These are phyloP conservation scores for Dynastes grantii DNA, from an alignment of 2,888 invertebrate genomes.

Conservation along the genomic window DNA sequence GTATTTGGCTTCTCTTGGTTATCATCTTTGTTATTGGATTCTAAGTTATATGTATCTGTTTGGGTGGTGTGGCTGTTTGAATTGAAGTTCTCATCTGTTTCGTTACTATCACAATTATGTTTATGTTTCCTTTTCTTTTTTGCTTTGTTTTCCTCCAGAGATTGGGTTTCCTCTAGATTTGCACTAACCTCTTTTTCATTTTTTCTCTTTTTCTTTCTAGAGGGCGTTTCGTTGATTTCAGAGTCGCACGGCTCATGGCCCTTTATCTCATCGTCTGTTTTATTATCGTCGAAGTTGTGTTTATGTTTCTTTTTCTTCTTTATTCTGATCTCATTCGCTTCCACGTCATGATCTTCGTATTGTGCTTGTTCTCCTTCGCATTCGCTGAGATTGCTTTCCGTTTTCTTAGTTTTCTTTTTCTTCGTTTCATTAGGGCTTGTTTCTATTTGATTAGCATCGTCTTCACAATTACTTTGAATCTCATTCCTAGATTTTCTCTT, in stretches of 20 bases:
- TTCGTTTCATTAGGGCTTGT: neutral
- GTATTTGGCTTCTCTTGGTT: too few relatives aligned
- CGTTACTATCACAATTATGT: slow-evolving; percentile 35
- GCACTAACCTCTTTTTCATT: neutral
- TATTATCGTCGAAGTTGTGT: slow-evolving; percentile 26
- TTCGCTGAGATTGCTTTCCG: slow-evolving; percentile 9
- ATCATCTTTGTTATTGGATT: too few relatives aligned
- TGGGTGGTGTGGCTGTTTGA: neutral
- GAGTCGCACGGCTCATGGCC: neutral
- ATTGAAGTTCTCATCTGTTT: neutral
- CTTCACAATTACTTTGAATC: too few relatives aligned
- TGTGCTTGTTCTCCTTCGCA: slow-evolving; percentile 7
- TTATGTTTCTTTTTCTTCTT: slow-evolving; percentile 45
- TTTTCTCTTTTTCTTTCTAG: neutral
- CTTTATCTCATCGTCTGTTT: neutral
- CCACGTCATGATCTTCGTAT: neutral
- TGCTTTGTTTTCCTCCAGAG: slow-evolving; percentile 48
- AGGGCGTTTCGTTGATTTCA: neutral
- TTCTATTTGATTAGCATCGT: too few relatives aligned
- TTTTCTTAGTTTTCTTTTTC: neutral
- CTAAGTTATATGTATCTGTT: neutral
- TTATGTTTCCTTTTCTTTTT: slow-evolving; percentile 55
- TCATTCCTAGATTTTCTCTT: too few relatives aligned
- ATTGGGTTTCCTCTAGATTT: slow-evolving; percentile 21
- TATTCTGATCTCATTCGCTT: slow-evolving; percentile 45